A percentile compares a stretch with the other conserved stretches of the same genome.
phyloP scores from a whole-genome alignment of 2,113 vertebrate genomes.

The Columba janthina region DNA sequence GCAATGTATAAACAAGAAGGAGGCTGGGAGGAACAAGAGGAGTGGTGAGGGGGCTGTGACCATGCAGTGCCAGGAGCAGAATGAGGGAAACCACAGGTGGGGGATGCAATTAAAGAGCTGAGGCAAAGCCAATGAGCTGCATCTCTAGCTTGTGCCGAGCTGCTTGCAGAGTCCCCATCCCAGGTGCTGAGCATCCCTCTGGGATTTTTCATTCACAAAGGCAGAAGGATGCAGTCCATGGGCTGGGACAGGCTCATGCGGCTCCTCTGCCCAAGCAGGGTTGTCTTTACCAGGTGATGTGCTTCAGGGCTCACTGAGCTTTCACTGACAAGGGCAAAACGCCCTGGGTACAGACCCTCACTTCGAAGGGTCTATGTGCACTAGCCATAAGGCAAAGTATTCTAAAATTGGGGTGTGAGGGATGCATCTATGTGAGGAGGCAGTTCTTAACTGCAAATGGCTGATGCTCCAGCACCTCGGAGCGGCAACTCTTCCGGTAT shows the following conservation, averaged over 20 bases:
- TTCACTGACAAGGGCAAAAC: not conserved
- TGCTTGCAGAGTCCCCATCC: not conserved
- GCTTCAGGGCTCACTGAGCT: not conserved
- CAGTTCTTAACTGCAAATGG: not conserved
- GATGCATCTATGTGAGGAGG: fast-evolving
- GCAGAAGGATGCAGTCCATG: not conserved
- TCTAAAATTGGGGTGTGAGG: not conserved
- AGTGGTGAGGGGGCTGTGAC: not conserved
- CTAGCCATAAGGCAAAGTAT: not conserved
- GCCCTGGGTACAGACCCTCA: fast-evolving
- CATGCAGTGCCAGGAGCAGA: not conserved
- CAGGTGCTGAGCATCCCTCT: not conserved
- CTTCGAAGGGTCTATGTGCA: fast-evolving
- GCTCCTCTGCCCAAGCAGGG: not conserved
- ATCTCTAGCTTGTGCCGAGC: fast-evolving
- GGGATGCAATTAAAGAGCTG: not conserved
- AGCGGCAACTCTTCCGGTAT: not conserved
- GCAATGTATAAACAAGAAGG: slow-evolving; percentile 7
- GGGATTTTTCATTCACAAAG: not conserved
- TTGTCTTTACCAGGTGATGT: not conserved
- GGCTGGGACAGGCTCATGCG: not conserved
- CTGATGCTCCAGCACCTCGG: fast-evolving
- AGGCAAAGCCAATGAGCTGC: not conserved
- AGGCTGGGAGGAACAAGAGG: not conserved
- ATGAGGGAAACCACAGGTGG: not conserved